Evolutionary conservation across 2,113 vertebrate genomes (phyloP), one percentile per base, ranked within the genome.

Genomic region (Triplophysa rosa): DNA sequence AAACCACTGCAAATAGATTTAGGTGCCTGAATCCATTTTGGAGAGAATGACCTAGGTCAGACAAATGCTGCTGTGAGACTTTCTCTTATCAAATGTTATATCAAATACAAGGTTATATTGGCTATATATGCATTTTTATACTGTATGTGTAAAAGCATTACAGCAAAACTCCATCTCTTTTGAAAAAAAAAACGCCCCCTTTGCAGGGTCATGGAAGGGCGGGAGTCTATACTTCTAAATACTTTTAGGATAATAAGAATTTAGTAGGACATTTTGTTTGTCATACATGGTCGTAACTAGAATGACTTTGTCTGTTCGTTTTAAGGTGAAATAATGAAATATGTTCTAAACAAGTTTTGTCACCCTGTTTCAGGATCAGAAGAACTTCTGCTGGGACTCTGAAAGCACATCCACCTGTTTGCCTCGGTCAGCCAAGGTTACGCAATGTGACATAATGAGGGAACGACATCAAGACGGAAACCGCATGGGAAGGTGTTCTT

Each of bases 401-500:
- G 0, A 58, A 58, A 58, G 54, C 54, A 56, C 14, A 8, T 69
- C 47, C 49, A 68, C 37, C 67, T 63, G 66, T 42, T 58, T n/a
- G 8, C 29, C 12, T 7, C 19, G 7, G 23, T 61, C 45, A 69
- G 59, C 11, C 49, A 40, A 67, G 49, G 56, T 68, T 62, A 19
- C 37, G 21, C 47, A 72, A 26, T 12, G 19, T 12, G 26, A 14
- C 29, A 13, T 78, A 33, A 65, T 66, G n/a, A 70, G 33, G 63
- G 17, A 7, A 70, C 13, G 42, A 13, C 40, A 69, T 77, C 84
- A 81, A 81, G 63, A 83, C 84, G 83, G 83, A 82, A 89, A 87
- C 85, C 84, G 83, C 80, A 81, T 82, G 88, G 86, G 89, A 91
- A 91, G 90, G 92, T 91, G 89, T 90, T 87, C 87, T 83, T 87